Evolutionary conservation across 2,797 vertebrate species (phyloP).

Genomic region (Rhinogobio ventralis): DNA sequence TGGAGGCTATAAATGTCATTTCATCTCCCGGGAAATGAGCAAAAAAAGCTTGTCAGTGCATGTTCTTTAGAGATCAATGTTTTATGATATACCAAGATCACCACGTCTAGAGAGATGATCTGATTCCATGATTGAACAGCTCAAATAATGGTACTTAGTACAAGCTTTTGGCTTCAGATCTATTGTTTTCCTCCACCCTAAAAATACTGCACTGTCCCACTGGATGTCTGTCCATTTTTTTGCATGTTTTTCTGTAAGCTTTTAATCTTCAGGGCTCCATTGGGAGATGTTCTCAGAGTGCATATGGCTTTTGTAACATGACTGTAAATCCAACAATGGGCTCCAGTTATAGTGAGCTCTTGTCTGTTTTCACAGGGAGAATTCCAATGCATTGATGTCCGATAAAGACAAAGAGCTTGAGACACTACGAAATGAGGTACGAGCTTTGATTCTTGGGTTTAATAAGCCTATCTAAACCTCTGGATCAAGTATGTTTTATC

Average conservation of each 20-base stretch:
- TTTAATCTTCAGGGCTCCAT: constrained; percentile 29
- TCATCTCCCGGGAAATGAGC: constrained; percentile 14
- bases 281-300: constrained; percentile 19
- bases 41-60: neutral
- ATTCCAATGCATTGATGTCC: constrained; percentile 84
- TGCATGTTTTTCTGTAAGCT: constrained; percentile 32
- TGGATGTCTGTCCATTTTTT: neutral
- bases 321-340: constrained; percentile 18
- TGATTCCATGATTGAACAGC: neutral
- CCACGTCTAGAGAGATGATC: constrained; percentile 32
- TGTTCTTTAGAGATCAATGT: constrained; percentile 24
- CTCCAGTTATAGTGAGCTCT: neutral
- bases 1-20: constrained; percentile 21
- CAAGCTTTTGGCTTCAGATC: constrained; percentile 18
- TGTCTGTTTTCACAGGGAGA: constrained; percentile 78
- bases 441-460: neutral
- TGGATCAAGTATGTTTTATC: neutral
- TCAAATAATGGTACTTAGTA: neutral
- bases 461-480: neutral
- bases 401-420: constrained; percentile 92
- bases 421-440: constrained; percentile 91
- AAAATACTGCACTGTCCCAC: neutral
- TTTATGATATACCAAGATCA: constrained; percentile 36
- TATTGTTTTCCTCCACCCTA: constrained; percentile 19
- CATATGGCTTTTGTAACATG: constrained; percentile 33